Percentiles rank a stretch among this genome's conserved stretches.
Evolutionary conservation across 2,113 vertebrate genomes (phyloP).

Genomic region (Alosa alosa): DNA sequence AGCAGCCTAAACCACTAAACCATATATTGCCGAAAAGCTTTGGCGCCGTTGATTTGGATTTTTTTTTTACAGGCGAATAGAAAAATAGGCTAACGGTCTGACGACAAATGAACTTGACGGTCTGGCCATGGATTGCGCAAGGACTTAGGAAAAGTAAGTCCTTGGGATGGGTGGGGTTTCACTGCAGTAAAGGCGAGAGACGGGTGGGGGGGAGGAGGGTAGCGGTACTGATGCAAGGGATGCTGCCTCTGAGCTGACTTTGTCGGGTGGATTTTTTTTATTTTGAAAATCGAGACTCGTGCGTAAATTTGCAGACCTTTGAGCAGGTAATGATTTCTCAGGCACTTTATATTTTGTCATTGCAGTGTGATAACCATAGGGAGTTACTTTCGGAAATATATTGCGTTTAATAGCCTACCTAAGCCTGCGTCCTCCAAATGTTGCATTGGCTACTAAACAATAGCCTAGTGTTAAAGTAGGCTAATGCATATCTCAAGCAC

Average conservation of each 20-base stretch:
- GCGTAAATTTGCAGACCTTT: neutral
- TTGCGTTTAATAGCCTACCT: neutral
- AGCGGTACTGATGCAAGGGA: slow-evolving; percentile 5
- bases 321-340: neutral
- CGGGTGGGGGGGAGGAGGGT: slow-evolving; percentile 27
- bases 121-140: slow-evolving; percentile 37
- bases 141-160: slow-evolving; percentile 37
- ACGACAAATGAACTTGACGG: slow-evolving; percentile 6
- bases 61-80: neutral
- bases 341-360: neutral
- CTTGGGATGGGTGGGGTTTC: slow-evolving; percentile 49
- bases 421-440: neutral
- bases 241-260: neutral
- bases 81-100: neutral
- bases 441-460: too few species aligned
- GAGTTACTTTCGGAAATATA: neutral
- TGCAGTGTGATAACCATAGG: neutral
- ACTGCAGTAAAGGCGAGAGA: slow-evolving; percentile 45
- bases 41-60: neutral
- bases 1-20: neutral
- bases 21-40: neutral
- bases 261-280: neutral
- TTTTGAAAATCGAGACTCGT: neutral
- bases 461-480: neutral
- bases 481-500: neutral